These are phyloP conservation scores for Heliconius hermathena DNA, from an alignment of 1,140 invertebrate species.

Conservation along the genomic window DNA sequence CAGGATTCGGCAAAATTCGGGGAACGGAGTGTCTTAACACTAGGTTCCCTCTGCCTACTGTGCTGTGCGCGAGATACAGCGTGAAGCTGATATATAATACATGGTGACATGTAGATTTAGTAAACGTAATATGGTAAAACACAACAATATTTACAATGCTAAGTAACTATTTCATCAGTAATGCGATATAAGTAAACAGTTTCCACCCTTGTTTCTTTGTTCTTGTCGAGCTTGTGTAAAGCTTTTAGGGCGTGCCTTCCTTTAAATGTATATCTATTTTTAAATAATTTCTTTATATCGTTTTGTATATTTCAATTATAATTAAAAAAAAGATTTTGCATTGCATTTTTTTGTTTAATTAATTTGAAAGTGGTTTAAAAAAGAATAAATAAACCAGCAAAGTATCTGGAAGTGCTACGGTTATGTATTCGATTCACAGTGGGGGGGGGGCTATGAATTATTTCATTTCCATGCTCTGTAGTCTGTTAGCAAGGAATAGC, in stretches of 20 bases:
- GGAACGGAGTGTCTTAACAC: too few relatives aligned
- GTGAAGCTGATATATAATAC: background rate
- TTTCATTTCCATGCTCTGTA: too few relatives aligned
- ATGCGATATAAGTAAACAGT: constrained; percentile 17
- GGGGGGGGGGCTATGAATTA: too few relatives aligned
- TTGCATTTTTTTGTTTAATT: too few relatives aligned
- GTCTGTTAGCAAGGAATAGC: too few relatives aligned
- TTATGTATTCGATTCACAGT: too few relatives aligned
- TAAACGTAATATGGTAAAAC: constrained; percentile 15
- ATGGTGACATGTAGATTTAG: background rate
- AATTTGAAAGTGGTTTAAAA: too few relatives aligned
- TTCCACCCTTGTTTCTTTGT: constrained; percentile 6
- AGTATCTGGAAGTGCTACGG: too few relatives aligned
- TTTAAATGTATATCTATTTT: background rate
- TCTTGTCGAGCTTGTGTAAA: constrained; percentile 1
- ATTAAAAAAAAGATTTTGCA: background rate
- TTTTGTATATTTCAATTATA: background rate
- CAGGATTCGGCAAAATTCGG: too few relatives aligned
- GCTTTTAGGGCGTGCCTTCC: background rate
- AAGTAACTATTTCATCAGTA: constrained; percentile 27
- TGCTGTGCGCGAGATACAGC: background rate
- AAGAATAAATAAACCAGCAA: too few relatives aligned
- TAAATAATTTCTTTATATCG: background rate
- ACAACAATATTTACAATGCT: constrained; percentile 24
- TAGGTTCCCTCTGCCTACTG: background rate